phyloP scores from a whole-genome alignment of 1,140 invertebrate genomes.

The Panagrolaimus sp. region DNA sequence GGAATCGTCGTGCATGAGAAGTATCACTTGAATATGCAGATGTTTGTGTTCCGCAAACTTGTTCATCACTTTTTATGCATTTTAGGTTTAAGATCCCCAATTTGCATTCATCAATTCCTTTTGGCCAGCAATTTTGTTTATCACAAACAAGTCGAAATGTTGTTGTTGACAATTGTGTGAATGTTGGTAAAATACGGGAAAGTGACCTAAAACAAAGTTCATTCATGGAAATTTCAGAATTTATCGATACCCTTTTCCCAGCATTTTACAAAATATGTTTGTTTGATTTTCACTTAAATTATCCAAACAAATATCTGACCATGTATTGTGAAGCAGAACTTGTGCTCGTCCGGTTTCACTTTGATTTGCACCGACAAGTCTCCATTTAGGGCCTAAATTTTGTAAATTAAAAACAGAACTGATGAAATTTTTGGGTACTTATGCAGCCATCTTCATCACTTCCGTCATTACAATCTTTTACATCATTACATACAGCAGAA shows the following conservation, averaged over 20 bases:
- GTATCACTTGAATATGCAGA: not conserved
- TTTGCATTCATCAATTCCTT: not conserved
- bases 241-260: not conserved
- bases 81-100: not conserved
- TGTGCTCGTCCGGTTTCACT: slow-evolving; percentile 22
- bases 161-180: slow-evolving; percentile 7
- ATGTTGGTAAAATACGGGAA: not conserved
- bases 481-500: slow-evolving; percentile 21
- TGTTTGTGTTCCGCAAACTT: not conserved
- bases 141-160: not conserved
- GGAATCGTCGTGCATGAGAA: not conserved
- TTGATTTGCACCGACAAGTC: not conserved
- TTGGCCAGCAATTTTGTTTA: not conserved
- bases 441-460: slow-evolving; percentile 29
- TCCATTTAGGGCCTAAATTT: slow-evolving; percentile 15
- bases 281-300: slow-evolving; percentile 15
- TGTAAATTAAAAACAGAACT: not conserved
- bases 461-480: slow-evolving; percentile 23
- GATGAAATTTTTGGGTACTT: not conserved
- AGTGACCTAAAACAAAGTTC: not conserved
- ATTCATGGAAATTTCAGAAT: not conserved
- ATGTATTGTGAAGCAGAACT: slow-evolving; percentile 20
- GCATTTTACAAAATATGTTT: not conserved
- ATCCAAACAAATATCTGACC: slow-evolving; percentile 29
- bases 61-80: not conserved